Base-by-base conservation (phyloP, 2,888 invertebrate genomes). In the Anthophora plumipes region DNA sequence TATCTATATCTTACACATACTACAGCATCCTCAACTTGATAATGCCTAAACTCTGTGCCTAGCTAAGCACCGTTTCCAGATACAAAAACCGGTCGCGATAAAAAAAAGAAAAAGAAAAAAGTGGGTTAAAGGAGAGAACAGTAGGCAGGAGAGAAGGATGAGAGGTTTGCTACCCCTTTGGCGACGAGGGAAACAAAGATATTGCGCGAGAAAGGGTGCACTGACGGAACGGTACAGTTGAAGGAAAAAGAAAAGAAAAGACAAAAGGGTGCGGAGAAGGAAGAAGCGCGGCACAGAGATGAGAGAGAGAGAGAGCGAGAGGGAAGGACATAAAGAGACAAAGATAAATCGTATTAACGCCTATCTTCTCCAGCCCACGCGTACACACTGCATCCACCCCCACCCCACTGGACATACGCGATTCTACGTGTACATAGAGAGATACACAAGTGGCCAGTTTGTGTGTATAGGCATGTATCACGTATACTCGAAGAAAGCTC, bases 21-120 rank as follows among this genome's bases (percentile, higher is more conserved):
- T 4, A 31, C 2, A 31, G 31, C 31, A 31, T 31, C 31, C 31
- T 31, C 31, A 31, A 31, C 31, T 31, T 31, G 31, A 31, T 31
- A 31, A 31, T 31, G 46, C 64, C 46, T 37, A 43, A 54, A 37
- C 43, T 31, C 31, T 31, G 2, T 31, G n/a, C 31, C 54, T 41
- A 5, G 14, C 11, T 31, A 22, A 43, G 52, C 70, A 14, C 48
- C 57, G 41, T 69, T 17, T 39, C 57, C 20, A 20, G 54, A 72
- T 67, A 52, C n/a, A 17, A 73, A 57, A n/a, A n/a, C n/a, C 69
- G 66, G 64, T 68, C 63, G 77, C 50, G 57, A 57, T 48, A 68
- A 81, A 74, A 85, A 80, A 50, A 73, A 57, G 41, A 68, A 81
- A 74, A 85, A 80, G n/a, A 73, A 85, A 80, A 31, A 85, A 80